Conservation (phyloP, 92 coral and sea anemone genomes). For the Isaurus tuberculatus region DNA sequence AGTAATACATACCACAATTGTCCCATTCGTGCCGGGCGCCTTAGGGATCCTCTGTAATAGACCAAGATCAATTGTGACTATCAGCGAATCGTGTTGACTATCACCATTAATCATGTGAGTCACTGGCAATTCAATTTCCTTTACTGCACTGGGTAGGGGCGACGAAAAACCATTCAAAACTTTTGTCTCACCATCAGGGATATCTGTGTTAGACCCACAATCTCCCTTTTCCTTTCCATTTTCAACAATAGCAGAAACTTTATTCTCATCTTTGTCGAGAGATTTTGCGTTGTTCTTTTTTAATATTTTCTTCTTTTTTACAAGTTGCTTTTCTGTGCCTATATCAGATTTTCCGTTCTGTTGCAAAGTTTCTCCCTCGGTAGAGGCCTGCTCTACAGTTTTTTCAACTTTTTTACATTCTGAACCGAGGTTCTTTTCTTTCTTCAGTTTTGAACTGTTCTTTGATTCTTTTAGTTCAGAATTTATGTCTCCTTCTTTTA, state of each 20-base stretch:
- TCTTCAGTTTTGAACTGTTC: slow-evolving; percentile 55
- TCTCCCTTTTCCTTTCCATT: slow-evolving; percentile 55
- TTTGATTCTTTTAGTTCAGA: slow-evolving; percentile 43
- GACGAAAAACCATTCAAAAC: slow-evolving; percentile 39
- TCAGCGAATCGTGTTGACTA: slow-evolving; percentile 82
- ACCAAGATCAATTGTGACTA: slow-evolving; percentile 92
- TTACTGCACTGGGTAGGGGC: slow-evolving; percentile 56
- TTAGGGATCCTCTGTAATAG: slow-evolving; percentile 88
- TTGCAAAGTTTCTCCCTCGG: slow-evolving; percentile 28
- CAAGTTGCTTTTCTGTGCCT: slow-evolving; percentile 23
- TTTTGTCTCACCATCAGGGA: not conserved
- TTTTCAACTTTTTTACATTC: slow-evolving; percentile 47
- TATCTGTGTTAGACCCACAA: not conserved
- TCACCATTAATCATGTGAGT: slow-evolving; percentile 59
- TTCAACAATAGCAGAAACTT: slow-evolving; percentile 72
- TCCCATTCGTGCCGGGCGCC: slow-evolving; percentile 55
- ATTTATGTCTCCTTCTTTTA: slow-evolving; percentile 40
- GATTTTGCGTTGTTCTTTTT: slow-evolving; percentile 48
- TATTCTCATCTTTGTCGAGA: slow-evolving; percentile 52
- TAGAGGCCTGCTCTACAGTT: slow-evolving; percentile 47
- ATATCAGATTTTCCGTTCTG: slow-evolving; percentile 46
- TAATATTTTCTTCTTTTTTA: slow-evolving; percentile 52
- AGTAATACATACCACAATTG: slow-evolving; percentile 43
- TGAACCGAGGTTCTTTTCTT: slow-evolving; percentile 33
- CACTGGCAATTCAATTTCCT: slow-evolving; percentile 61